A percentile compares a stretch with the other conserved stretches of the same genome.
Conservation (phyloP, 2,797 vertebrate species). For the Varecia variegata region DNA sequence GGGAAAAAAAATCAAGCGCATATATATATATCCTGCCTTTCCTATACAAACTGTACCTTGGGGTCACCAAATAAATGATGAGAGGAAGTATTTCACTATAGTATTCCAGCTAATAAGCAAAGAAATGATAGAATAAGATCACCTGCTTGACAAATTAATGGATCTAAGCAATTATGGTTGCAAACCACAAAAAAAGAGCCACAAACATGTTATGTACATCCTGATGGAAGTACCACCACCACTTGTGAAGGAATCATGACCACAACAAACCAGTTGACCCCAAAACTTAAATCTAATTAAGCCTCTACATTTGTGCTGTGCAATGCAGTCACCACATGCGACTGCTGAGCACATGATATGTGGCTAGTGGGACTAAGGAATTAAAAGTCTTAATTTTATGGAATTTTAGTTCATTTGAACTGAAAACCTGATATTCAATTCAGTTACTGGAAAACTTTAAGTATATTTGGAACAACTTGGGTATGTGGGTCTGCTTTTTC, state of each 20-base stretch:
- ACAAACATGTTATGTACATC: not conserved
- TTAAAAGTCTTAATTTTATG: not conserved
- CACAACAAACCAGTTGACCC: not conserved
- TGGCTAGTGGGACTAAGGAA: not conserved
- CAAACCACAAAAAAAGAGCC: not conserved
- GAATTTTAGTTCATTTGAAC: not conserved
- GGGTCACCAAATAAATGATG: conserved; percentile 21
- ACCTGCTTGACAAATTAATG: not conserved
- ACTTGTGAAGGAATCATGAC: not conserved
- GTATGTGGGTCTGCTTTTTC: conserved; percentile 3
- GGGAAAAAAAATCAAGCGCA: not conserved
- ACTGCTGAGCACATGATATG: not conserved
- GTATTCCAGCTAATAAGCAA: not conserved
- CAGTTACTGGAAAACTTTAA: conserved; percentile 17
- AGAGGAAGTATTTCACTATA: not conserved
- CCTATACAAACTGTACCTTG: not conserved
- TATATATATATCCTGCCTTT: conserved; percentile 4
- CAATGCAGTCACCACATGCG: not conserved
- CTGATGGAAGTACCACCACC: not conserved
- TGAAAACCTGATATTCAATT: conserved; percentile 25
- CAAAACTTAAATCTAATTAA: conserved; percentile 9
- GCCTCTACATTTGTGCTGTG: not conserved
- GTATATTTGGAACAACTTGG: not conserved
- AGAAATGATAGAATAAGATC: not conserved
- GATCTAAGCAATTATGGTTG: not conserved